These are phyloP conservation scores for Isoperla grammatica DNA, from an alignment of 2,888 invertebrate genomes.

Conservation along the genomic window DNA sequence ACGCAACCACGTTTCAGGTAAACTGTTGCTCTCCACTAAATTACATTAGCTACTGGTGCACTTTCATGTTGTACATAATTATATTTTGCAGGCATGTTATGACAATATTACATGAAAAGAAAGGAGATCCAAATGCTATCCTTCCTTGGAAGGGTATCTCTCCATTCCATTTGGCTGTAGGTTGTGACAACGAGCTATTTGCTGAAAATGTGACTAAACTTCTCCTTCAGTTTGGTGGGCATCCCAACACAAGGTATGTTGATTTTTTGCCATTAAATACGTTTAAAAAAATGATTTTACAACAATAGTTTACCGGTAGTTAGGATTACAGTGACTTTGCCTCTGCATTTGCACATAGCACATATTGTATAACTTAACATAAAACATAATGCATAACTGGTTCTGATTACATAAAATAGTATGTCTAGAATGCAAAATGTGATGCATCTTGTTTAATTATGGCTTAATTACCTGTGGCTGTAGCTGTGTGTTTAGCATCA, in stretches of 20 bases:
- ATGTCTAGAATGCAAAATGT: too few relatives aligned
- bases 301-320: too few relatives aligned
- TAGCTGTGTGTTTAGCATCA: too few relatives aligned
- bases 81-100: constrained; percentile 2
- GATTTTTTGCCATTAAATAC: neutral
- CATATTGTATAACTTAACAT: too few relatives aligned
- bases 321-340: too few relatives aligned
- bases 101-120: constrained; percentile 27
- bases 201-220: constrained; percentile 58
- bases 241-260: constrained; percentile 64
- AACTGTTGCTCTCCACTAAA: neutral
- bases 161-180: constrained; percentile 70
- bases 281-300: too few relatives aligned
- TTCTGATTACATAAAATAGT: too few relatives aligned
- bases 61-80: neutral
- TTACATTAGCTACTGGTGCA: neutral
- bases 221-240: constrained; percentile 62
- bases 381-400: too few relatives aligned
- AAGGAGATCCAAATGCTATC: constrained; percentile 62
- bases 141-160: constrained; percentile 66
- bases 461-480: too few relatives aligned
- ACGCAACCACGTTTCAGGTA: too few relatives aligned
- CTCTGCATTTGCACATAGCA: too few relatives aligned
- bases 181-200: constrained; percentile 59
- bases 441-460: too few relatives aligned